Evolutionary conservation across 2,113 vertebrate genomes (phyloP).

Genomic region (Paramisgurnus dabryanus): DNA sequence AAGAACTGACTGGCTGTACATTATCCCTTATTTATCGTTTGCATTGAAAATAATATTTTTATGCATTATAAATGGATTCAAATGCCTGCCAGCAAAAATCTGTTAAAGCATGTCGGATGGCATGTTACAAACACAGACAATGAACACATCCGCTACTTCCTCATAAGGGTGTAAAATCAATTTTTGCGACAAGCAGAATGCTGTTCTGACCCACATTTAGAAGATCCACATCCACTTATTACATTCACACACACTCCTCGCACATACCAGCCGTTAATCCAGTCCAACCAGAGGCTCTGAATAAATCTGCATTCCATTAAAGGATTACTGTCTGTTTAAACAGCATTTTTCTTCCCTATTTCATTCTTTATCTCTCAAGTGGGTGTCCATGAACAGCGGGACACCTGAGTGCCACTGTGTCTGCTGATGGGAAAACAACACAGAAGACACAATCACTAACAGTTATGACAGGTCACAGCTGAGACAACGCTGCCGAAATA

Average conservation of each 20-base stretch:
- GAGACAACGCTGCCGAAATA: background rate
- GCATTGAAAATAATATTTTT: too few relatives aligned
- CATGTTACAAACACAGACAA: background rate
- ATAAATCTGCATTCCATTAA: constrained; percentile 83
- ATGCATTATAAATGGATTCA: too few relatives aligned
- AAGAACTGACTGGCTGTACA: too few relatives aligned
- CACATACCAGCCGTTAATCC: constrained; percentile 67
- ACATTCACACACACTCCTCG: too few relatives aligned
- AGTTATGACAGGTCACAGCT: constrained; percentile 10
- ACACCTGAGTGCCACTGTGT: constrained; percentile 38
- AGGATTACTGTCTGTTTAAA: constrained; percentile 77
- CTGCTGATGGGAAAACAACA: constrained; percentile 39
- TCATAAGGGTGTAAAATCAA: constrained; percentile 70
- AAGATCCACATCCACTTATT: constrained; percentile 33
- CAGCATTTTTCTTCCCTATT: constrained; percentile 67
- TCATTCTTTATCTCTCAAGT: constrained; percentile 70
- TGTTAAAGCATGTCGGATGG: constrained; percentile 10
- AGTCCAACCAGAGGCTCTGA: constrained; percentile 69
- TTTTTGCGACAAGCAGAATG: constrained; percentile 63
- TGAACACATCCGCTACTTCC: constrained; percentile 62
- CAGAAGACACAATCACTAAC: constrained; percentile 36
- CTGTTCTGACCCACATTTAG: constrained; percentile 61
- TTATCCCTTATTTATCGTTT: too few relatives aligned
- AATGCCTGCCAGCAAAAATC: background rate
- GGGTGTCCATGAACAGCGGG: constrained; percentile 66